A percentile compares a stretch with the other conserved stretches of the same genome.
phyloP scores from a whole-genome alignment of 2,113 vertebrate genomes.

The Halcyon malimbica region DNA sequence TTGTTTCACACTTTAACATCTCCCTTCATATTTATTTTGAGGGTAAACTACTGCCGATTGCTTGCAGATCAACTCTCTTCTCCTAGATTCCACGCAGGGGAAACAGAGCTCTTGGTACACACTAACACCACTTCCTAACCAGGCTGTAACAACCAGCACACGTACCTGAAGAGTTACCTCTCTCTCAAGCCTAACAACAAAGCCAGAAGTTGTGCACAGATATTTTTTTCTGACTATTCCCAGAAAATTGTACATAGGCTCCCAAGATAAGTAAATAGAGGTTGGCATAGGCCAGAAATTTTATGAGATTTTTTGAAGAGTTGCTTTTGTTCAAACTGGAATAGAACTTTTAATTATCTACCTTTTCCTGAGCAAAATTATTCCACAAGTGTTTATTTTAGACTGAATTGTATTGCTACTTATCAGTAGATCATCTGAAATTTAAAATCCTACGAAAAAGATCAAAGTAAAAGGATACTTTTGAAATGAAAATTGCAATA shows the following conservation, averaged over 20 bases:
- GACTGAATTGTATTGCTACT: background rate
- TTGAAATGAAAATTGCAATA: background rate
- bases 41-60: background rate
- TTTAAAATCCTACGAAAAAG: background rate
- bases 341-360: background rate
- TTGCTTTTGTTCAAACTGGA: background rate
- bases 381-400: background rate
- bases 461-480: background rate
- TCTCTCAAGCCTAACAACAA: background rate
- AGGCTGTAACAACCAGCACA: background rate
- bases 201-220: background rate
- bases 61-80: background rate
- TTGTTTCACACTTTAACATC: background rate
- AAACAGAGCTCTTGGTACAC: background rate
- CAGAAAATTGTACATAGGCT: fast-evolving
- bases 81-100: background rate
- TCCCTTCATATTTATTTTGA: background rate
- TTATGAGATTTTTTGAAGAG: background rate
- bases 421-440: background rate
- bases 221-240: background rate
- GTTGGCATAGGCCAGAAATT: background rate
- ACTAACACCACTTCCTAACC: background rate
- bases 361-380: background rate
- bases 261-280: background rate
- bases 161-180: background rate